These are phyloP conservation scores for Lutraria lutraria DNA, from an alignment of 2,888 invertebrate genomes.

Conservation along the genomic window DNA sequence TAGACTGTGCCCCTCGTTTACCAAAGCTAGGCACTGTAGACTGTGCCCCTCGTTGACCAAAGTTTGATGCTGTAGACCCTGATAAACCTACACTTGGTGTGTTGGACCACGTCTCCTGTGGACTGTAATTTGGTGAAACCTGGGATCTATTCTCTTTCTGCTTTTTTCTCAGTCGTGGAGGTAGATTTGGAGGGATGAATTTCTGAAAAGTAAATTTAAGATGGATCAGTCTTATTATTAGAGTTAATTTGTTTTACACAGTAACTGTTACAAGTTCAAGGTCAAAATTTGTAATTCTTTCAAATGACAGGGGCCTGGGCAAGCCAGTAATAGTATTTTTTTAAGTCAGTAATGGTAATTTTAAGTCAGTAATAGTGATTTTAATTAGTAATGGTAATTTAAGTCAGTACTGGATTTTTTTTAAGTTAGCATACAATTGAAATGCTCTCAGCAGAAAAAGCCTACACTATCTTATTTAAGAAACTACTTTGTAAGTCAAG, in stretches of 20 bases:
- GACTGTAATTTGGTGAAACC: background rate
- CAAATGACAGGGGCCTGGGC: background rate
- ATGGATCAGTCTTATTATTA: background rate
- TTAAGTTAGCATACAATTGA: too few relatives aligned
- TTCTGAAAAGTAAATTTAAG: background rate
- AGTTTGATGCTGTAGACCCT: background rate
- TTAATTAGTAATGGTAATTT: background rate
- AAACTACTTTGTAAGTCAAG: background rate
- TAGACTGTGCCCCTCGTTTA: background rate
- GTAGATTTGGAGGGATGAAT: slow-evolving; percentile 20
- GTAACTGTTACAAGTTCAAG: too few relatives aligned
- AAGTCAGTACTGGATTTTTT: too few relatives aligned
- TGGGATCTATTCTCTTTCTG: background rate
- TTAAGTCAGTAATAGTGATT: too few relatives aligned
- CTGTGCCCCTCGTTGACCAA: background rate
- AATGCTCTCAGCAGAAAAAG: background rate
- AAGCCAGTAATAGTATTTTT: background rate
- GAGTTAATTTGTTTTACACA: background rate
- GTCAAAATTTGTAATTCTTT: background rate
- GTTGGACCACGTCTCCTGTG: background rate
- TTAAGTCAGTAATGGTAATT: background rate
- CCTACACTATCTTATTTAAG: too few relatives aligned
- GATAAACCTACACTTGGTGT: background rate
- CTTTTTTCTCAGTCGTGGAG: slow-evolving; percentile 34
- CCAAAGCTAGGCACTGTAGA: background rate